These are phyloP conservation scores for Vanessa cardui DNA, from an alignment of 2,888 invertebrate genomes.

Conservation along the genomic window DNA sequence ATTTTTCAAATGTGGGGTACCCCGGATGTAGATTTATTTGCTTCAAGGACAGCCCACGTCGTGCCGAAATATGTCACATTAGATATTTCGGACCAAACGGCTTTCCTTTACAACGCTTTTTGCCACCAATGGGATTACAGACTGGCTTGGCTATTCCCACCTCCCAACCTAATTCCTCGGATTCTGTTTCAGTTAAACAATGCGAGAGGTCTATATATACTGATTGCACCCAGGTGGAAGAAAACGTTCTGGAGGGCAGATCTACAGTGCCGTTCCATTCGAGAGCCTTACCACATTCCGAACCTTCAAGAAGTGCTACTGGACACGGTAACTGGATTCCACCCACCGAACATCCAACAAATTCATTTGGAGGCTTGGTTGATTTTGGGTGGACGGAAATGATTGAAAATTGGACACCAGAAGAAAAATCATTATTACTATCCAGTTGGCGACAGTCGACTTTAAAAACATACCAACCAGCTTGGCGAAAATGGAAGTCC, in stretches of 20 bases:
- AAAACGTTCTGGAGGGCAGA: conserved; percentile 49
- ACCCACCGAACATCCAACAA: conserved; percentile 37
- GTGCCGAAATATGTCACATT: conserved; percentile 30
- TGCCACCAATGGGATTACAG: conserved; percentile 36
- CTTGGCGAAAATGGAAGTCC: conserved; percentile 32
- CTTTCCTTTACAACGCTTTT: conserved; percentile 35
- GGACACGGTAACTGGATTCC: conserved; percentile 39
- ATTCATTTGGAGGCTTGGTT: conserved; percentile 39
- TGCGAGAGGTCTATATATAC: conserved; percentile 35
- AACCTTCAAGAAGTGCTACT: conserved; percentile 38
- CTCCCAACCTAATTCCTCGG: conserved; percentile 24
- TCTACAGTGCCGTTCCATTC: conserved; percentile 43
- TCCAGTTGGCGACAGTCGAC: conserved; percentile 37
- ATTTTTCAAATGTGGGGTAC: conserved; percentile 29
- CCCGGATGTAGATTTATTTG: conserved; percentile 28
- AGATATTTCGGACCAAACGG: conserved; percentile 29
- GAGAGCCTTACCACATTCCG: conserved; percentile 37
- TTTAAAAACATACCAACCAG: conserved; percentile 37
- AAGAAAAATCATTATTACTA: conserved; percentile 25
- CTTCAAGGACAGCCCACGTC: conserved; percentile 21
- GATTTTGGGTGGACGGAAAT: conserved; percentile 39
- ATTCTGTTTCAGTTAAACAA: conserved; percentile 38
- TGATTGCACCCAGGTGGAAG: conserved; percentile 46
- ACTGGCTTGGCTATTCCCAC: conserved; percentile 41
- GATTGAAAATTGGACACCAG: conserved; percentile 16